Conservation (phyloP, 2,113 vertebrate species). For the Sorex fumeus region DNA sequence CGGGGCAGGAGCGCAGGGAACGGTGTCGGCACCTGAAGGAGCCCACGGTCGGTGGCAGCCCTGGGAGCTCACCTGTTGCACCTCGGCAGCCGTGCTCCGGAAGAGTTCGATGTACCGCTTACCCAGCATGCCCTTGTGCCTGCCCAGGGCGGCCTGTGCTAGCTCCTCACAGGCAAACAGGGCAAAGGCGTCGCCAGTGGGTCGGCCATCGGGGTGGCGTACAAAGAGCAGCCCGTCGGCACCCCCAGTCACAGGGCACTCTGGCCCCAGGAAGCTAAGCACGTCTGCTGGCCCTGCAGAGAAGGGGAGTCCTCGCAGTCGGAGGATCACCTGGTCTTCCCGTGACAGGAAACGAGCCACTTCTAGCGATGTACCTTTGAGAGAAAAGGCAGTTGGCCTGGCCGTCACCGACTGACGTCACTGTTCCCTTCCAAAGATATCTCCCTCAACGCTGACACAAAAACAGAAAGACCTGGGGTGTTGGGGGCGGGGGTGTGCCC, state of each 20-base stretch:
- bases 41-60: too few relatives aligned
- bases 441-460: not conserved
- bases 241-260: slow-evolving; percentile 95
- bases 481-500: not conserved
- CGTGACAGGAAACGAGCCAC: slow-evolving; percentile 97
- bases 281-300: slow-evolving; percentile 95
- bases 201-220: slow-evolving; percentile 96
- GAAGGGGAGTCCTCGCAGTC: slow-evolving; percentile 97
- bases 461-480: not conserved
- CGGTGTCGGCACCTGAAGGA: not conserved
- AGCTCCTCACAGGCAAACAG: slow-evolving; percentile 98
- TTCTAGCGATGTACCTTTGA: slow-evolving; percentile 96
- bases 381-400: not conserved
- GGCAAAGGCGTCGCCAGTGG: slow-evolving; percentile 97
- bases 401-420: not conserved
- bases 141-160: slow-evolving; percentile 96
- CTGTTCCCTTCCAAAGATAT: slow-evolving; percentile 2
- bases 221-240: slow-evolving; percentile 97
- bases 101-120: slow-evolving; percentile 99
- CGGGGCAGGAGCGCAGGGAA: not conserved
- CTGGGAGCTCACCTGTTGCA: slow-evolving; percentile 93
- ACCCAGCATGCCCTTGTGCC: slow-evolving; percentile 97
- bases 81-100: slow-evolving; percentile 97
- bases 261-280: slow-evolving; percentile 93
- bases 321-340: slow-evolving; percentile 97